Percentiles rank a stretch among this genome's conserved stretches.
These are phyloP conservation scores for Malthinus flaveolus DNA, from an alignment of 2,888 invertebrate species.

Conservation along the genomic window DNA sequence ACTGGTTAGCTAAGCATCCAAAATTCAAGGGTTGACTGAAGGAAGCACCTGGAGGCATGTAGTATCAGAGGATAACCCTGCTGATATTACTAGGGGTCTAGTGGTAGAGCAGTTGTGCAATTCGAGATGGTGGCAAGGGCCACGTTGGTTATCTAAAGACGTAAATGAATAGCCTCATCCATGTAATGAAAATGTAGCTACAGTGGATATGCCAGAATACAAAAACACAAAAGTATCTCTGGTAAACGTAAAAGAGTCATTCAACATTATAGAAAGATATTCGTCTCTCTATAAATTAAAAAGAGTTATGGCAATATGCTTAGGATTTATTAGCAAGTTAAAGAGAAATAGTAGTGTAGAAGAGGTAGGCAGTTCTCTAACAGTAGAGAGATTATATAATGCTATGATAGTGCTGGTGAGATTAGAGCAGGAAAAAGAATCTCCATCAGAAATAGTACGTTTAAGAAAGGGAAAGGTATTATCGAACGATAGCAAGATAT, in stretches of 20 bases:
- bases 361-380: neutral
- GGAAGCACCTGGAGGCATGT: constrained; percentile 5
- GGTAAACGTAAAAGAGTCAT: no score
- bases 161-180: constrained; percentile 7
- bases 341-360: neutral
- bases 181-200: no score
- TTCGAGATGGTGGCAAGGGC: constrained; percentile 1
- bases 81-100: constrained; percentile 6
- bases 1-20: neutral
- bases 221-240: no score
- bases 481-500: neutral
- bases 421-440: neutral
- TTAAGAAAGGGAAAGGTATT: neutral
- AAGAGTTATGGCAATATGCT: neutral
- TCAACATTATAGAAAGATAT: neutral
- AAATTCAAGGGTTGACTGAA: constrained; percentile 1
- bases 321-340: neutral
- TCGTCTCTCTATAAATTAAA: neutral
- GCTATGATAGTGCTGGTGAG: neutral
- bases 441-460: neutral
- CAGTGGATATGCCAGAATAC: no score
- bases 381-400: neutral
- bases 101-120: neutral
- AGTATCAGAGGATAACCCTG: constrained; percentile 3
- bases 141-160: neutral